Evolutionary conservation across 2,888 invertebrate species (phyloP), one percentile per base, ranked within the genome.

Genomic region (Anthrax anthrax): DNA sequence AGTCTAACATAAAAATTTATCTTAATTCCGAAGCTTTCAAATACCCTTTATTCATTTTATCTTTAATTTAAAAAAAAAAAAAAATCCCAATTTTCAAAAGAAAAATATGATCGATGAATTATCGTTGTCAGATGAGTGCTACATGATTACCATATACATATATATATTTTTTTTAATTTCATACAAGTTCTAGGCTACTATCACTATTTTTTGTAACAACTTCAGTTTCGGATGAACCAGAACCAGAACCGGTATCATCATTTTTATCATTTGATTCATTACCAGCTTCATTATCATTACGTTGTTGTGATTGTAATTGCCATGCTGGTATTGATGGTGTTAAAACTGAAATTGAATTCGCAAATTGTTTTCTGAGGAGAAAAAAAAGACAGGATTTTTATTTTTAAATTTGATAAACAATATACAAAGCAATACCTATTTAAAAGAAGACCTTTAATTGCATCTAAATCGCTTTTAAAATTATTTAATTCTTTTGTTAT

Each of bases 291-390:
- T 8, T 32, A 27, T 27, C 8, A 32, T 32, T 8, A 32, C 63
- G 63, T 64, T 72, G 23, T 38, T 50, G 49, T 3, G 62, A 56
- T 19, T 59, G 77, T 49, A 84, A 68, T 63, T 87, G 86, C 87
- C 87, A 87, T 14, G 83, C 77, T 18, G 87, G 86, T 55, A 87
- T 86, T 1, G 84, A 83, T 2, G 80, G 76, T 1, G 78, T 77
- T 23, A 77, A 74, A 1, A 75, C 69, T 3, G 78, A 72, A 13
- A 71, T 75, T 3, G 84, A 75, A 13, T 78, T 74, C 18, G 86
- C 82, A 64, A 87, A 87, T 69, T 86, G 86, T 65, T 85, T 86
- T 58, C 86, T 83, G 42, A 50, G 50, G 50, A 53, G 42, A 36
- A 44, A 39, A 34, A 39, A 37, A 43, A 23, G 44, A 40, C 4